phyloP scores from a whole-genome alignment of 2,797 vertebrate species.

The Knipowitschia caucasica region DNA sequence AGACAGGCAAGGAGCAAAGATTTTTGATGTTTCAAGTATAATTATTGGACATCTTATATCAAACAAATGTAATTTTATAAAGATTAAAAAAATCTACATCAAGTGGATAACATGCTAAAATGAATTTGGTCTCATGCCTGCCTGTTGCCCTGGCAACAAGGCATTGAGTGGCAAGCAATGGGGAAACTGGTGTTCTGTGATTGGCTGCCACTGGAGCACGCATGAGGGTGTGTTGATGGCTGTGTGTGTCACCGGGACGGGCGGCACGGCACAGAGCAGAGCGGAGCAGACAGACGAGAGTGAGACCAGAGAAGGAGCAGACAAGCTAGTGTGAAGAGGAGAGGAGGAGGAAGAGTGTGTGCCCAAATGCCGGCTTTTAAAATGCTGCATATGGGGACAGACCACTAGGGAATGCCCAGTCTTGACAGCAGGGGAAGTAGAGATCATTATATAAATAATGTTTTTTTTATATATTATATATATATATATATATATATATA shows the following conservation, averaged over 20 bases:
- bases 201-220: conserved; percentile 67
- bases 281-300: conserved; percentile 62
- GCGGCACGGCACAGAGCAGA: conserved; percentile 64
- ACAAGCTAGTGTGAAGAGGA: background rate
- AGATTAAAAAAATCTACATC: conserved; percentile 64
- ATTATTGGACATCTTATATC: conserved; percentile 35
- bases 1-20: conserved; percentile 13
- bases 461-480: background rate
- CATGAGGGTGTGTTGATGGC: conserved; percentile 27
- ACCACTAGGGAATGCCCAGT: background rate
- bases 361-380: conserved; percentile 57
- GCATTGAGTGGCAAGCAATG: conserved; percentile 80
- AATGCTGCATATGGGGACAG: conserved; percentile 22
- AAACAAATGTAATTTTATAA: conserved; percentile 46
- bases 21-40: conserved; percentile 23
- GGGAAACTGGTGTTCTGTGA: conserved; percentile 75
- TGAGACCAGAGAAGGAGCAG: no score
- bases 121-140: conserved; percentile 79
- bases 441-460: background rate
- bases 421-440: background rate
- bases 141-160: conserved; percentile 82
- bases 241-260: conserved; percentile 60
- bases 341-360: conserved; percentile 29
- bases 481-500: background rate
- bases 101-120: conserved; percentile 75